These are phyloP conservation scores for Drosophila pruinosa DNA, from an alignment of 1,140 invertebrate genomes.

Conservation along the genomic window DNA sequence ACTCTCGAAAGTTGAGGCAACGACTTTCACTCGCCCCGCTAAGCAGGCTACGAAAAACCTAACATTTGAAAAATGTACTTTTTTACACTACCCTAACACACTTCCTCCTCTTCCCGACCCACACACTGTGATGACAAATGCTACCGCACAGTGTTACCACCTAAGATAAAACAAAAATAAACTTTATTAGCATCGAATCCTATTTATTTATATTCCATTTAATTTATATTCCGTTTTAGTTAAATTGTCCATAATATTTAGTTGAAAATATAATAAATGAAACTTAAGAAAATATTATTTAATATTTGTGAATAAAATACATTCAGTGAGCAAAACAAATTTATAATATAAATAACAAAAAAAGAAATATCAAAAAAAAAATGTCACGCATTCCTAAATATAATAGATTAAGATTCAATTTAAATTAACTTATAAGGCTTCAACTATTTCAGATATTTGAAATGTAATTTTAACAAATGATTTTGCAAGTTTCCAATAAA, in stretches of 20 bases:
- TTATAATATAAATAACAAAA: not conserved
- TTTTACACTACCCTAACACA: conserved; percentile 45
- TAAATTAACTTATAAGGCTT: no score
- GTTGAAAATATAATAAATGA: no score
- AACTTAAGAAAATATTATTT: no score
- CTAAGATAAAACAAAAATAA: not conserved
- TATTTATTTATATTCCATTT: no score
- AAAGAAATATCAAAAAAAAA: no score
- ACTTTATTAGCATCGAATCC: no score
- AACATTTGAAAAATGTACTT: conserved; percentile 82
- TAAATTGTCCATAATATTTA: not conserved
- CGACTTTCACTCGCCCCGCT: conserved; percentile 62
- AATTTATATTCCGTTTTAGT: no score
- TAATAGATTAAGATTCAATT: no score
- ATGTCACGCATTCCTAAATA: not conserved
- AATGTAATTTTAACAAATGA: no score
- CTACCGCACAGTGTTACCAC: conserved; percentile 17
- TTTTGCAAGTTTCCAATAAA: no score
- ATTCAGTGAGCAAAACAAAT: no score
- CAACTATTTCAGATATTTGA: no score
- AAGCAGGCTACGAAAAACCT: conserved; percentile 64
- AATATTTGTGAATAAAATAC: not conserved
- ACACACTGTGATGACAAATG: conserved; percentile 7
- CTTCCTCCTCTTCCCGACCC: not conserved
- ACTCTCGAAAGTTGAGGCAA: conserved; percentile 22